phyloP scores from a whole-genome alignment of 2,113 vertebrate genomes.

The Rhinoptilus africanus region DNA sequence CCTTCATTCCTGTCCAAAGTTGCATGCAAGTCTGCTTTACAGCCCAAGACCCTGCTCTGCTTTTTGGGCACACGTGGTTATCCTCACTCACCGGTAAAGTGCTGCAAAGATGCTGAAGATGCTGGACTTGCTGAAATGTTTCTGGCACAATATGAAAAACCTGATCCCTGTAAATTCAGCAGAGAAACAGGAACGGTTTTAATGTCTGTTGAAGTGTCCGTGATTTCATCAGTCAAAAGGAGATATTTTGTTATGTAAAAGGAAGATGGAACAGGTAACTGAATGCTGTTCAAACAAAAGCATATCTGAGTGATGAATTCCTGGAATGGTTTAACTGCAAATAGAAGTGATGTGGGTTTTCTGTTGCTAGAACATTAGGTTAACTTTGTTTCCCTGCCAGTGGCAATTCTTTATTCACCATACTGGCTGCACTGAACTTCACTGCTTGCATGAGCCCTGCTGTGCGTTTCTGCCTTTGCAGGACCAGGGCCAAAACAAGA shows the following conservation, averaged over 20 bases:
- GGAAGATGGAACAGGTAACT: background rate
- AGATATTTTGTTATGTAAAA: background rate
- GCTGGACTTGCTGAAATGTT: slow-evolving; percentile 39
- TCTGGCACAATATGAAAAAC: slow-evolving; percentile 43
- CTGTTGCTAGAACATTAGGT: background rate
- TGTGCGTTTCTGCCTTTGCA: background rate
- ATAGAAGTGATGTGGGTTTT: background rate
- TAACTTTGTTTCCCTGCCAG: background rate
- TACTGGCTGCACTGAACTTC: background rate
- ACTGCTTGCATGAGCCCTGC: background rate
- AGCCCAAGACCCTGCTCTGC: background rate
- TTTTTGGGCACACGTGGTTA: background rate
- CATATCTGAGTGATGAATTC: background rate
- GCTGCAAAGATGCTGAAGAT: slow-evolving; percentile 40
- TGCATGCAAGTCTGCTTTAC: background rate
- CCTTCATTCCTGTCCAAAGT: background rate
- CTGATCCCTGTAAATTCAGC: slow-evolving; percentile 42
- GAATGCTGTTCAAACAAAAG: background rate
- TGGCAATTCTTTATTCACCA: background rate
- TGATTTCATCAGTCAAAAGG: background rate
- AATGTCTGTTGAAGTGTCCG: background rate
- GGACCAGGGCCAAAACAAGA: background rate
- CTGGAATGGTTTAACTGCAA: background rate
- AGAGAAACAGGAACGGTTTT: background rate
- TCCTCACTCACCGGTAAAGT: slow-evolving; percentile 13